phyloP scores from a whole-genome alignment of 2,797 vertebrate species.

The Bradypus variegatus region DNA sequence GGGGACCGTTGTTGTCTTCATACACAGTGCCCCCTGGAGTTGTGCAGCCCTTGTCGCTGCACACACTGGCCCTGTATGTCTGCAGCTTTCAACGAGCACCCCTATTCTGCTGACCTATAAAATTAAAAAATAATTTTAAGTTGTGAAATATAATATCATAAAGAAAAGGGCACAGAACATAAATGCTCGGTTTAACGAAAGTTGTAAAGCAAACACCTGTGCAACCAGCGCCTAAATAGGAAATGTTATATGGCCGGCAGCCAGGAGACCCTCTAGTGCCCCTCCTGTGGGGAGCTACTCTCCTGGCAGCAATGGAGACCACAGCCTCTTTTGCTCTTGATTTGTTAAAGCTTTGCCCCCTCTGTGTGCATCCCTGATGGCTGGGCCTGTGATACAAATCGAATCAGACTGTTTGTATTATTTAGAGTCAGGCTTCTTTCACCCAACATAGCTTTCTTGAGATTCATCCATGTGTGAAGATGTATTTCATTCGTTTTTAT shows the following conservation, averaged over 20 bases:
- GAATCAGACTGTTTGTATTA: not conserved
- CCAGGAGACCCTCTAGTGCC: not conserved
- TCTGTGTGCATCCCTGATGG: too few species aligned
- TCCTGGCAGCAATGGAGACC: not conserved
- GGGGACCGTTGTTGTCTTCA: not conserved
- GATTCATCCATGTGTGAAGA: not conserved
- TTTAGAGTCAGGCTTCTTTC: not conserved
- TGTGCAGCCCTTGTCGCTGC: not conserved
- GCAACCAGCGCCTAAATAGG: not conserved
- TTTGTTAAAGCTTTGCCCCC: too few species aligned
- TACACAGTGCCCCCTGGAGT: not conserved
- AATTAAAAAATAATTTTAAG: not conserved
- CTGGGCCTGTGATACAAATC: accelerated
- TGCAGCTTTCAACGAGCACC: not conserved
- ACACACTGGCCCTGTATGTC: not conserved
- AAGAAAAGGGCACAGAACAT: not conserved
- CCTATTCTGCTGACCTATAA: not conserved
- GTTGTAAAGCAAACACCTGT: not conserved
- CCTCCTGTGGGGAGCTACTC: too few species aligned
- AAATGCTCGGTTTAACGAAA: not conserved
- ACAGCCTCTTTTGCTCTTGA: not conserved
- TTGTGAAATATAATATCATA: not conserved
- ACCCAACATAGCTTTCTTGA: too few species aligned
- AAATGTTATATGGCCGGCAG: accelerated
- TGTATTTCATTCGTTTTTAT: accelerated